A percentile compares a stretch with the other conserved stretches of the same genome.
These are phyloP conservation scores for Penaeus japonicus DNA, from an alignment of 1,140 invertebrate species.

Conservation along the genomic window DNA sequence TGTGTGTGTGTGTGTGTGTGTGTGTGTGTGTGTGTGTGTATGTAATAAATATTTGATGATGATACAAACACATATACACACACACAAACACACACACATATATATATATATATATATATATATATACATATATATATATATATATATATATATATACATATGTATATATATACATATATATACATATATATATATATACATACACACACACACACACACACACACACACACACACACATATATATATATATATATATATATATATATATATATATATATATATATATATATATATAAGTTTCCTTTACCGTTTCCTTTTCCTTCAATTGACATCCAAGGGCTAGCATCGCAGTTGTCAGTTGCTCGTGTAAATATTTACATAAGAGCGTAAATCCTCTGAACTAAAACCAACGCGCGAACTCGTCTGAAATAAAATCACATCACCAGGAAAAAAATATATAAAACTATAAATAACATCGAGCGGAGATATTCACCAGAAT, in stretches of 20 bases:
- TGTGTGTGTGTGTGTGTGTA: neutral
- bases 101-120: neutral
- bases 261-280: slow-evolving; percentile 15
- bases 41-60: too few species aligned
- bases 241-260: slow-evolving; percentile 14
- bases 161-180: neutral
- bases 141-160: neutral
- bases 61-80: slow-evolving; percentile 1
- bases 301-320: too few species aligned
- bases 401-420: too few species aligned
- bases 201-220: too few species aligned
- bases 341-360: too few species aligned
- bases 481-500: too few species aligned
- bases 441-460: too few species aligned
- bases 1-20: neutral
- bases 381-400: too few species aligned
- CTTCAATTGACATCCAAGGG: too few species aligned
- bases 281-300: neutral
- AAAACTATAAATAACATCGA: too few species aligned
- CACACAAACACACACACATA: neutral
- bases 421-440: too few species aligned
- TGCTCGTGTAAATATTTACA: too few species aligned
- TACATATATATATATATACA: neutral
- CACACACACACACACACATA: neutral
- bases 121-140: neutral